Conservation (phyloP, 2,888 invertebrate genomes). For the Eristalis arbustorum region DNA sequence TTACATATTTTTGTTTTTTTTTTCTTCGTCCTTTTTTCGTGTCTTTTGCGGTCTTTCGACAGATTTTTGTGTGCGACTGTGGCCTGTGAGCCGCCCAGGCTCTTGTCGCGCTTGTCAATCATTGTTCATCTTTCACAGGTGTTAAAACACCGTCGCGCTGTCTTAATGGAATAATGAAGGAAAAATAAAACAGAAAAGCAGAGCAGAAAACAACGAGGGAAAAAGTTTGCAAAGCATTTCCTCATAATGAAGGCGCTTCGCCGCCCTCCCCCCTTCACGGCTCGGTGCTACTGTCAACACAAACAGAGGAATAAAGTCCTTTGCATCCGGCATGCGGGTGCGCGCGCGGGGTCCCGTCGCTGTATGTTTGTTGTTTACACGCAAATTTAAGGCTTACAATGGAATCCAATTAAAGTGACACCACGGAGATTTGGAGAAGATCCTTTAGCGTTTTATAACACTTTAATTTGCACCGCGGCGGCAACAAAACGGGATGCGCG, state of each 20-base stretch:
- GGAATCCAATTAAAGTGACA: conserved; percentile 13
- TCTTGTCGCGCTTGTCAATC: conserved; percentile 33
- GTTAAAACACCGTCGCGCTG: conserved; percentile 38
- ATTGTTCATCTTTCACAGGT: conserved; percentile 55
- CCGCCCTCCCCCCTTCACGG: neutral
- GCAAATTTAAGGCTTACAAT: conserved; percentile 12
- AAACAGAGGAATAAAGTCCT: conserved; percentile 6
- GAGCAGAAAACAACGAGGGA: neutral
- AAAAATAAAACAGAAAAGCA: conserved; percentile 6
- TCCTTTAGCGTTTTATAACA: neutral
- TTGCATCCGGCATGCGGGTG: neutral
- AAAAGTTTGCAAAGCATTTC: conserved; percentile 12
- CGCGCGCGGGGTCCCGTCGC: neutral
- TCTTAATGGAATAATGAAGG: conserved; percentile 34
- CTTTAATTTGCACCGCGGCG: neutral
- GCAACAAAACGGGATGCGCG: neutral
- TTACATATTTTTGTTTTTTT: conserved; percentile 15
- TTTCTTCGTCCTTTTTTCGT: neutral
- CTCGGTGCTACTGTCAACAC: neutral
- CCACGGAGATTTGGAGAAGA: neutral
- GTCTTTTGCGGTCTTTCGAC: conserved; percentile 1
- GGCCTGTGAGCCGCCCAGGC: conserved; percentile 5
- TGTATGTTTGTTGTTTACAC: conserved; percentile 1
- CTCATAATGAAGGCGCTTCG: conserved; percentile 8
- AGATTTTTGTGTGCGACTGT: neutral